Evolutionary conservation across 1,140 invertebrate genomes (phyloP), one percentile per base, ranked within the genome.

Genomic region (Megalopta genalis): DNA sequence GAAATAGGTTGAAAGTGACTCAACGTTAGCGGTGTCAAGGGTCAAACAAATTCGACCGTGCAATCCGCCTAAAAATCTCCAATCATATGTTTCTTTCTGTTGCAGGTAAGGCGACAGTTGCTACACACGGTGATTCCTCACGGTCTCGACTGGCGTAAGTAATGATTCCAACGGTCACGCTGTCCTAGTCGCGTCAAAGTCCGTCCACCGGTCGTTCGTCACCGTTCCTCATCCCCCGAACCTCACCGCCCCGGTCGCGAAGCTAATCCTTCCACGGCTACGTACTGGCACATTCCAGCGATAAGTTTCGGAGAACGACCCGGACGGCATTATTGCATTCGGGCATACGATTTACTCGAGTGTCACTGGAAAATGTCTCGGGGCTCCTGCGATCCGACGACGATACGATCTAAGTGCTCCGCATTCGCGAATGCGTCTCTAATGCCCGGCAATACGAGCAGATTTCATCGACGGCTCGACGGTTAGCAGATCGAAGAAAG

Each of bases 51-150:
- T 52, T 52, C 49, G 49, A 52, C 18, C 2, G 18, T 52, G 12
- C 16, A 52, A 46, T 46, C 8, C 21, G 54, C 6, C 8, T 57
- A 57, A 57, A n/a, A 25, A 27, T 27, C 6, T n/a, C 25, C 18
- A 42, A 8, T n/a, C n/a, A 39, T 21, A 1, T 4, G n/a, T n/a
- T 25, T 78, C 14, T 72, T 72, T 72, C 14, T 72, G 46, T 78
- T 72, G 0, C 76, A 78, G 76, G 76, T 78, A 65, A 78, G 69
- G 14, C 25, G 0, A n/a, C 25, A 46, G 12, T 42, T 37, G 3
- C n/a, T 1, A 0, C 18, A 32, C 59, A 62, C 59, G 32, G 3
- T n/a, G 27, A 25, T 57, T 49, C 12, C 32, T 18, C 32, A 16
- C 23, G 5, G 14, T 25, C 2, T 23, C 3, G 2, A 10, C 1